These are phyloP conservation scores for Apteryx mantelli DNA, from an alignment of 2,113 vertebrate species.

Conservation along the genomic window DNA sequence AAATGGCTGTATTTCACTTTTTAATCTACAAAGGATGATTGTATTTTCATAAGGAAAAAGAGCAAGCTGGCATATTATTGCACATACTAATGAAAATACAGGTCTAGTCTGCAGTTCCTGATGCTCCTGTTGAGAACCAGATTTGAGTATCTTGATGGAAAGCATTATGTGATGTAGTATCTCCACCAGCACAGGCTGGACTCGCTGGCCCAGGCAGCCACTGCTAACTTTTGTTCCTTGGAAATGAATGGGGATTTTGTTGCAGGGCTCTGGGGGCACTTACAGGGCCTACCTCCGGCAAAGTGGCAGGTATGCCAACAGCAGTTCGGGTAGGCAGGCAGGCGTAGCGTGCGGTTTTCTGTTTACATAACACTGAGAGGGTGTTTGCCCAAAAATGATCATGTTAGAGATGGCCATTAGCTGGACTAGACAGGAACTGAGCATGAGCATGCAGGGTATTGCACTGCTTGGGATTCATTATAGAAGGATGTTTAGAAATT, in stretches of 20 bases:
- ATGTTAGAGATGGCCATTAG: not conserved
- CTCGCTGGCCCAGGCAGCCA: not conserved
- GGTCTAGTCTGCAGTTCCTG: not conserved
- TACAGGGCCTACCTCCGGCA: not conserved
- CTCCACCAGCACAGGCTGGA: not conserved
- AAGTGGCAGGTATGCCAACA: not conserved
- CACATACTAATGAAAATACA: not conserved
- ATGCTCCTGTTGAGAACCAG: not conserved
- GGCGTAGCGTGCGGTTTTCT: not conserved
- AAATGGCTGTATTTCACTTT: not conserved
- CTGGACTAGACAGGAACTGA: not conserved
- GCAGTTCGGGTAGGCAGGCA: not conserved
- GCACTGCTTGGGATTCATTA: not conserved
- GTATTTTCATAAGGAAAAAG: not conserved
- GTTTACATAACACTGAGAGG: not conserved
- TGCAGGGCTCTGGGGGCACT: not conserved
- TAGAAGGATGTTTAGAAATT: too few relatives aligned
- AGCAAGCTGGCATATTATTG: not conserved
- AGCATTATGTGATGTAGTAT: not conserved
- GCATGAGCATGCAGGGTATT: not conserved
- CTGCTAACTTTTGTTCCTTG: not conserved
- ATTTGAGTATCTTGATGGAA: not conserved
- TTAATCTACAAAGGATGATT: not conserved
- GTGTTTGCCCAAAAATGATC: not conserved
- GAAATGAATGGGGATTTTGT: not conserved